Evolutionary conservation across 2,113 vertebrate species (phyloP), one percentile per base, ranked within the genome.

Genomic region (Jaculus jaculus): DNA sequence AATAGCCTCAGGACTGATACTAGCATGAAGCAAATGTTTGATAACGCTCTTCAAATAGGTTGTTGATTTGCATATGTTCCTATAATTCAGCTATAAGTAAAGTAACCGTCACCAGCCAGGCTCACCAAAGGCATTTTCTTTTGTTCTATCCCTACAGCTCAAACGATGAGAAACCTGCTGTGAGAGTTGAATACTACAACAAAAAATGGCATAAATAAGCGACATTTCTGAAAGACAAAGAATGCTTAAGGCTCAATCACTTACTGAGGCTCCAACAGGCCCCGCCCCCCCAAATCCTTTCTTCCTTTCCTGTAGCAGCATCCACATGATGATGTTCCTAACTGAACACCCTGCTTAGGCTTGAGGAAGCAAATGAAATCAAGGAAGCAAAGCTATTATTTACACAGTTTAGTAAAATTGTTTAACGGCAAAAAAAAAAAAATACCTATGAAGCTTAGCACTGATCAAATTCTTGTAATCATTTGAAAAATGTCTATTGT

Each of bases 161-260:
- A 54, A 65, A 73, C 93, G 68, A 86, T 85, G 68, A 94, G 95
- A 92, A 61, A 34, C 83, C 80, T 51, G 83, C 92, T 79, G 61
- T 54, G 93, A 75, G 69, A 87, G 20, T 1, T 73, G 91, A 91
- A 86, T 58, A 90, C 63, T 58, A 90, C 63, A 83, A 85, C 90
- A 91, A 65, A 37, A 91, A 65, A 37, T 54, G 85, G 90, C 82
- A 83, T 24, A 58, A 37, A 30, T 24, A 84, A 90, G 74, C 54
- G 73, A n/a, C 51, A 63, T 81, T 71, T 92, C 71, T 84, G 30
- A 23, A n/a, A 92, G 89, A 91, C 34, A 82, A 94, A 95, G 94
- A 60, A 65, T 1, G 34, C 17, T 0, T 0, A 88, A 79, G 3
- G 51, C 39, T 68, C 47, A 7, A 2, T 37, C 75, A 58, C 89